Evolutionary conservation across 2,888 invertebrate species (phyloP), one percentile per base, ranked within the genome.

Genomic region (Drosophila atripex): DNA sequence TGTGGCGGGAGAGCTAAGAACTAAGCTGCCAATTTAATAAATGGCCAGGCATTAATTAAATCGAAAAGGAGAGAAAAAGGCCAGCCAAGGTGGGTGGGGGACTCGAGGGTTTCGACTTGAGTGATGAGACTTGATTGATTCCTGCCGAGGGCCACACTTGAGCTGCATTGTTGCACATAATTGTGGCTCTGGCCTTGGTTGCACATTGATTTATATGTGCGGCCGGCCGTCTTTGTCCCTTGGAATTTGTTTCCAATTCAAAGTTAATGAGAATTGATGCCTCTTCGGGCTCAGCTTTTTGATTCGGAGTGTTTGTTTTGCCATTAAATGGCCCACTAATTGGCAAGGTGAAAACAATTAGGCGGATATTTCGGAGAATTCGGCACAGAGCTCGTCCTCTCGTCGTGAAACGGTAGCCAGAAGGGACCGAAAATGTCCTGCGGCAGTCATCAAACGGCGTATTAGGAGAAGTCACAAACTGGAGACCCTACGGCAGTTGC

Each of bases 91-190:
- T 69, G 68, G 60, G 49, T 53, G 66, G 65, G 64, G 65, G 61
- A 49, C 49, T 25, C 35, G 43, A 35, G 47, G 14, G 52, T 57
- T 57, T 51, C 46, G 64, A 59, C 71, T 71, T 80, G 82, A 82
- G 82, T 90, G 89, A 90, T 90, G 89, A 86, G 88, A 79, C 84
- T 77, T 90, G 89, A 90, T 90, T 90, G 90, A 90, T 90, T 89
- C 83, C 88, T 80, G 78, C 47, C 61, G 54, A 70, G 75, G 88
- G 86, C 90, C 89, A 89, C 84, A 86, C 89, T 88, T 84, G 82
- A 80, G 80, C 77, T 71, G 60, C 75, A 78, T 84, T 89, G 88
- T 84, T 78, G 78, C 71, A 60, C 50, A 60, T 59, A 51, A 52
- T 63, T 55, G 63, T 52, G 49, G 52, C 59, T 61, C 63, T 76